phyloP scores from a whole-genome alignment of 2,113 vertebrate species.

The Xenotilapia caudafasciata region DNA sequence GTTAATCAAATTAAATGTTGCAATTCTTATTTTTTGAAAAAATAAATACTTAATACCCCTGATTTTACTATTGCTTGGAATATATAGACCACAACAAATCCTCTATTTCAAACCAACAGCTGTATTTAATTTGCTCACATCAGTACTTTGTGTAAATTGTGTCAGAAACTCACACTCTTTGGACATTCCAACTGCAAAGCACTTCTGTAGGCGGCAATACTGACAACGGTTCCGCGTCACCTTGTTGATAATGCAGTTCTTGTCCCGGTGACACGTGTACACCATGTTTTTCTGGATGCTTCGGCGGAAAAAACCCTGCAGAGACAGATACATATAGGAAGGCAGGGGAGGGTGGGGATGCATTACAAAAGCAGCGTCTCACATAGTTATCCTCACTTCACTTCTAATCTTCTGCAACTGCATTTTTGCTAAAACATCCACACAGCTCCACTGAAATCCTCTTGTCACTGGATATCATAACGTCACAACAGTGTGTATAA shows the following conservation, averaged over 20 bases:
- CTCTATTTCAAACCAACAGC: neutral
- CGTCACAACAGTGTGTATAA: neutral
- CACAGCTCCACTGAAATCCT: neutral
- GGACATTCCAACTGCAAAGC: constrained; percentile 97
- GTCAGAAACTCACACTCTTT: constrained; percentile 89
- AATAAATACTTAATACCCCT: neutral
- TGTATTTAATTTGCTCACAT: neutral
- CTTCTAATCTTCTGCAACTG: neutral
- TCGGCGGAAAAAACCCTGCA: constrained; percentile 92
- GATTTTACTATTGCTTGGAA: neutral
- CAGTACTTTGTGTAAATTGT: neutral
- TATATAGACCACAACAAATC: neutral
- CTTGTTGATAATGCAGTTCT: constrained; percentile 99
- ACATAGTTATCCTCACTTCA: neutral
- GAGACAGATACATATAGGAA: constrained; percentile 8
- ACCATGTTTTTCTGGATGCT: constrained; percentile 99
- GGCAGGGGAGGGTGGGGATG: neutral
- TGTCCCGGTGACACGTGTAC: constrained; percentile 97
- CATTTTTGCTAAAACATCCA: neutral
- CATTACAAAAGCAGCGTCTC: neutral
- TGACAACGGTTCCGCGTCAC: constrained; percentile 97
- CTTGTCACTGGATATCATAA: neutral
- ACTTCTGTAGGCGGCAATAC: constrained; percentile 97
- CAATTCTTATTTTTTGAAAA: neutral
- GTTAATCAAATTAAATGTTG: neutral